These are phyloP conservation scores for Eidolon dupreanum DNA, from an alignment of 2,797 vertebrate species.

Conservation along the genomic window DNA sequence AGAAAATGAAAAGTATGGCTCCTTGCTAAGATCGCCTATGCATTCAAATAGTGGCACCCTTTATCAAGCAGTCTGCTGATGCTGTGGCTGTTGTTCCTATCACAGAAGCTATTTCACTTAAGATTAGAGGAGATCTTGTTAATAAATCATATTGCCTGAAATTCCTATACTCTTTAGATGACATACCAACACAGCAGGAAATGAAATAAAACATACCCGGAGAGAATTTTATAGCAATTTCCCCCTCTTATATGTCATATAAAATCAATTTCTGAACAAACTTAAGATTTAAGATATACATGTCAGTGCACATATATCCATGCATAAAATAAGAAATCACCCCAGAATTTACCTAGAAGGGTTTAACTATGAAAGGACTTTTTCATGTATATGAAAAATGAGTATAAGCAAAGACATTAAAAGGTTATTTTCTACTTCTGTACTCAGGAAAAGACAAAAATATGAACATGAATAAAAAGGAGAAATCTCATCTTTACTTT, in stretches of 20 bases:
- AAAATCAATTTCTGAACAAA: background rate
- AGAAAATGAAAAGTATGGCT: slow-evolving; percentile 28
- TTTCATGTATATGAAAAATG: background rate
- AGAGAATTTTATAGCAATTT: slow-evolving; percentile 6
- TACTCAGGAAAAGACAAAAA: background rate
- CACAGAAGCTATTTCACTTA: background rate
- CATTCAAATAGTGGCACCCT: background rate
- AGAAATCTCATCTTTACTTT: background rate
- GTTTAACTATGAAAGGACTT: background rate
- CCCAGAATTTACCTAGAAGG: background rate
- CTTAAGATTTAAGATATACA: slow-evolving; percentile 5
- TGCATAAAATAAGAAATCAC: background rate
- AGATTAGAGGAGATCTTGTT: background rate
- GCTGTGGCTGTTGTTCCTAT: background rate
- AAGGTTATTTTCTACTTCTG: background rate
- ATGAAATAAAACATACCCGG: slow-evolving; percentile 35
- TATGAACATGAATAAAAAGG: background rate
- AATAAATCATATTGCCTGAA: background rate
- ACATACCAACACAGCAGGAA: background rate
- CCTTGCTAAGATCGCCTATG: background rate
- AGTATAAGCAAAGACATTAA: background rate
- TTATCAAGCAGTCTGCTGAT: background rate
- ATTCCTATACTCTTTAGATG: background rate
- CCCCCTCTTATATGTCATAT: background rate
- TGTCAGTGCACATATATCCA: background rate